phyloP scores from a whole-genome alignment of 1,140 invertebrate genomes.

The Daktulosphaira vitifoliae region DNA sequence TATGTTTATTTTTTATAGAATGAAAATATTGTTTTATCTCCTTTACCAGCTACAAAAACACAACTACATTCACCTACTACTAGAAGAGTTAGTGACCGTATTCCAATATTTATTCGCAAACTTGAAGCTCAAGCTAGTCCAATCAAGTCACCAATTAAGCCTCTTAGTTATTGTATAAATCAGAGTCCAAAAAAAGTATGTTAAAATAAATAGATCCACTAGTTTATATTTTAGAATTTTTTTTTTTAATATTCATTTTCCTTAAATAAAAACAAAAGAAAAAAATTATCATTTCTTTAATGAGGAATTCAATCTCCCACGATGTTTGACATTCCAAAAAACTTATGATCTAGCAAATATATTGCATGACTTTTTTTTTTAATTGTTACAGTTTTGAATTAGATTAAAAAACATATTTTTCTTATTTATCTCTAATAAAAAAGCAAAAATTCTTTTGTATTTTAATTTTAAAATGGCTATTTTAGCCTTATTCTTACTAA shows the following conservation, averaged over 20 bases:
- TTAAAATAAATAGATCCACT: too few relatives aligned
- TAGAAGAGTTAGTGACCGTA: conserved; percentile 57
- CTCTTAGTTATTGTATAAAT: conserved; percentile 76
- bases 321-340: too few relatives aligned
- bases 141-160: conserved; percentile 51
- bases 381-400: too few relatives aligned
- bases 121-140: conserved; percentile 47
- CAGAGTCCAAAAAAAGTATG: conserved; percentile 71
- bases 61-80: conserved; percentile 55
- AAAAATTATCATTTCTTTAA: neutral
- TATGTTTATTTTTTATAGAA: too few relatives aligned
- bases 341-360: too few relatives aligned
- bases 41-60: conserved; percentile 59
- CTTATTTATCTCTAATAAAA: too few relatives aligned
- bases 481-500: too few relatives aligned
- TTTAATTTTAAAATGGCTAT: too few relatives aligned
- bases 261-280: neutral
- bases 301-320: too few relatives aligned
- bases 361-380: too few relatives aligned
- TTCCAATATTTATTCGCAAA: conserved; percentile 57
- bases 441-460: too few relatives aligned
- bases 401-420: too few relatives aligned
- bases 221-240: neutral
- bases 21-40: conserved; percentile 60
- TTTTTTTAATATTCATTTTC: conserved; percentile 35